Conservation (phyloP, 2,113 vertebrate genomes). For the Epinephelus moara region DNA sequence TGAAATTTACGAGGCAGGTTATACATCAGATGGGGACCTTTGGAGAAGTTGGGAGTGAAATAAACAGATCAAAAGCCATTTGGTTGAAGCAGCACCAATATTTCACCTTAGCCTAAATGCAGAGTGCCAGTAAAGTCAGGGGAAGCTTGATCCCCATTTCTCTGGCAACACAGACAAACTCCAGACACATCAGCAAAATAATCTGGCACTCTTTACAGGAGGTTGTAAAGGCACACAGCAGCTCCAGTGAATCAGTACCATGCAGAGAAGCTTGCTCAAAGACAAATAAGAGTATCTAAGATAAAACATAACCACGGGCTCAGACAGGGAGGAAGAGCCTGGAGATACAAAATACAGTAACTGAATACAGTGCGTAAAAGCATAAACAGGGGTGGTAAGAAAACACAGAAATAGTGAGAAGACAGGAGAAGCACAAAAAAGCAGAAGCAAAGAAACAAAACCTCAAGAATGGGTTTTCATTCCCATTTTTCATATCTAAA, state of each 20-base stretch:
- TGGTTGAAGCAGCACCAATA: slow-evolving; percentile 10
- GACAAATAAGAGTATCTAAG: slow-evolving; percentile 1
- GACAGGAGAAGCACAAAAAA: not conserved
- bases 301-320: not conserved
- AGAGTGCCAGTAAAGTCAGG: slow-evolving; percentile 9
- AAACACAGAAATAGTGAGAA: not conserved
- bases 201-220: not conserved
- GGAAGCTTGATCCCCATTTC: slow-evolving; percentile 7
- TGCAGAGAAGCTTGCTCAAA: not conserved
- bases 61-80: slow-evolving; percentile 40
- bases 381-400: not conserved
- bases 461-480: not conserved
- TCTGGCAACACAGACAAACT: slow-evolving; percentile 16
- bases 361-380: not conserved
- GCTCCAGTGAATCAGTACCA: not conserved
- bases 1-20: slow-evolving; percentile 30
- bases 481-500: not conserved
- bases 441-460: slow-evolving; percentile 63
- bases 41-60: slow-evolving; percentile 12
- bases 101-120: slow-evolving; percentile 13
- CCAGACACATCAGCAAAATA: slow-evolving; percentile 13
- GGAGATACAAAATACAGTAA: slow-evolving; percentile 1
- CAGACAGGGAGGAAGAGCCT: not conserved
- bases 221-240: slow-evolving; percentile 7
- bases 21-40: not conserved